Evolutionary conservation across 1,140 invertebrate genomes (phyloP), one percentile per base, ranked within the genome.

Genomic region (Propsilocerus akamusi): DNA sequence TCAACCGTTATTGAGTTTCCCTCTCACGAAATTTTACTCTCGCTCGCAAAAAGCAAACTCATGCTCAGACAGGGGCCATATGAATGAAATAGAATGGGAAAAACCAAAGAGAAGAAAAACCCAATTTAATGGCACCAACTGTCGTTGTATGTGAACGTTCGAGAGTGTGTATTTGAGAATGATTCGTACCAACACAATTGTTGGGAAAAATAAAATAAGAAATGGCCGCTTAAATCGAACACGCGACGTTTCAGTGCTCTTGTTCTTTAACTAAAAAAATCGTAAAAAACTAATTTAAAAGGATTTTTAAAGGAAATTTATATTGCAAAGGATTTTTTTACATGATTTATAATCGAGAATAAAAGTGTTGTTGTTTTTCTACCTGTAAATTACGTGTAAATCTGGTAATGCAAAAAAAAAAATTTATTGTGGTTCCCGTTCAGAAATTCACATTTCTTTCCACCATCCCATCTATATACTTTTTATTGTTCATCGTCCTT

Each of bases 261-360:
- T 41, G 34, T 41, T 41, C 34, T 41, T 41, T 41, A 41, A 41
- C 34, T 41, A 41, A 41, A 41, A 41, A 41, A 41, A 20, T 41
- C 34, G 34, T 41, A 41, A 41, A n/a, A n/a, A 41, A 41, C 34
- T 41, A 41, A 41, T 41, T 41, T 41, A 41, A 41, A 41, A 41
- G 34, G 34, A 41, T 41, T 41, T 41, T 41, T 20, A 41, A 20
- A 41, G 8, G 14, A 41, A 41, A 41, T 41, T 41, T 41, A 14
- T 41, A 41, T 41, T 20, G 22, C 34, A 41, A 41, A 41, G 34
- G 34, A 41, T 41, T 41, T 41, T 41, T 41, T 41, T 20, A 14
- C 22, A 20, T 20, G 22, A 20, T 20, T 41, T 20, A 41, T 41
- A 41, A 41, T 41, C 34, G 34, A 41, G 34, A 41, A 41, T 20